Evolutionary conservation across 1,140 invertebrate species (phyloP), one percentile per base, ranked within the genome.

Genomic region (Cherax quadricarinatus): DNA sequence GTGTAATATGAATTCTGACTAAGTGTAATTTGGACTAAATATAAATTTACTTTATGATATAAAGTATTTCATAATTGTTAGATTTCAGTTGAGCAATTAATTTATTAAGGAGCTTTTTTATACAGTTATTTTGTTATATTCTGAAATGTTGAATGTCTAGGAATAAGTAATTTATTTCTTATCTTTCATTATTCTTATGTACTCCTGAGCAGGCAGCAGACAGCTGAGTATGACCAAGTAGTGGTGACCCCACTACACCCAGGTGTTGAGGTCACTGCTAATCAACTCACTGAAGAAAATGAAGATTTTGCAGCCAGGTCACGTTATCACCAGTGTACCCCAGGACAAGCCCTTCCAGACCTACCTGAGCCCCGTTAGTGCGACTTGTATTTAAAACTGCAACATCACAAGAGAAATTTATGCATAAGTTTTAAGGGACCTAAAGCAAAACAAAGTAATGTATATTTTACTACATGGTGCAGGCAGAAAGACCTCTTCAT

Each of bases 201-300:
- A 41, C 30, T 41, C 10, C 14, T 30, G 16, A 48, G n/a, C 88
- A 95, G 94, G 41, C 92, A 94, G 87, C 88, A 93, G 73, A 73
- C 93, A 5, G 60, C 92, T 86, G 97, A 98, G 94, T 98, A 98
- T 94, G 98, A 99, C 94, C 98, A 98, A 95, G 97, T 99, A 94
- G 97, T 99, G 0, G 97, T 99, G 80, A 98, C 98, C 5, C 97
- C 98, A 1, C 96, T 97, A 14, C 97, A 98, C 94, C 97, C 97
- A 2, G 97, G 97, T 79, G 96, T 99, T 12, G 96, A 97, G 94
- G 96, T 98, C 41, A 96, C 97, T 93, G 97, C 98, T 30, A 96
- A 98, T 82, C 98, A 98, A 94, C 95, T 99, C 48, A 99, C 98
- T 93, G 98, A 99, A 94, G 98, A 99, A 94, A 99, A 99, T 95